Conservation (phyloP, 2,888 invertebrate species). For the Netelia inedita region DNA sequence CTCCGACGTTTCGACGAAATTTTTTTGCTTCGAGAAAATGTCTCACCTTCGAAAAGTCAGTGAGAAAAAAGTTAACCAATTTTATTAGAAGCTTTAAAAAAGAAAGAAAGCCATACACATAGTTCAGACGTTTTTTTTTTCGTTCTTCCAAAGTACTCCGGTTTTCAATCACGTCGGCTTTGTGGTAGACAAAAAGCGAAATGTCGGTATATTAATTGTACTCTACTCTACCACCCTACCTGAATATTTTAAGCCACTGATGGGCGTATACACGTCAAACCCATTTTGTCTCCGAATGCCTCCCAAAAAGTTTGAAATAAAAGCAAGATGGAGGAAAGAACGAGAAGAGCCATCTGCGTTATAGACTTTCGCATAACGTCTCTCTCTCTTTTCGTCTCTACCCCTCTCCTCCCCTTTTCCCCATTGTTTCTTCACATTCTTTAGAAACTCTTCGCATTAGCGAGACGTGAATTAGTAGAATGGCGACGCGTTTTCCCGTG, state of each 20-base stretch:
- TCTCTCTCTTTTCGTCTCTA: too few species aligned
- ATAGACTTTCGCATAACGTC: too few species aligned
- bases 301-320: slow-evolving; percentile 7
- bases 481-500: slow-evolving; percentile 60
- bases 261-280: not conserved
- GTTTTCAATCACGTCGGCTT: too few species aligned
- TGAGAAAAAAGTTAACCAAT: not conserved
- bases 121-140: slow-evolving; percentile 10
- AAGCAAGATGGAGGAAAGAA: not conserved
- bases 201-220: too few species aligned
- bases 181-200: too few species aligned
- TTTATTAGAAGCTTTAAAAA: not conserved
- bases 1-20: slow-evolving; percentile 40
- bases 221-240: too few species aligned
- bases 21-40: slow-evolving; percentile 11
- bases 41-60: slow-evolving; percentile 12
- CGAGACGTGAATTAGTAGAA: slow-evolving; percentile 76
- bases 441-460: slow-evolving; percentile 77
- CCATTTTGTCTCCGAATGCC: not conserved
- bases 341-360: slow-evolving; percentile 7
- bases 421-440: slow-evolving; percentile 77
- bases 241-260: too few species aligned
- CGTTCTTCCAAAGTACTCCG: not conserved
- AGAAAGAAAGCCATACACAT: not conserved
- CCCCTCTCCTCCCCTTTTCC: too few species aligned